Conservation (phyloP, 1,140 invertebrate genomes). For the Copidosoma floridanum region DNA sequence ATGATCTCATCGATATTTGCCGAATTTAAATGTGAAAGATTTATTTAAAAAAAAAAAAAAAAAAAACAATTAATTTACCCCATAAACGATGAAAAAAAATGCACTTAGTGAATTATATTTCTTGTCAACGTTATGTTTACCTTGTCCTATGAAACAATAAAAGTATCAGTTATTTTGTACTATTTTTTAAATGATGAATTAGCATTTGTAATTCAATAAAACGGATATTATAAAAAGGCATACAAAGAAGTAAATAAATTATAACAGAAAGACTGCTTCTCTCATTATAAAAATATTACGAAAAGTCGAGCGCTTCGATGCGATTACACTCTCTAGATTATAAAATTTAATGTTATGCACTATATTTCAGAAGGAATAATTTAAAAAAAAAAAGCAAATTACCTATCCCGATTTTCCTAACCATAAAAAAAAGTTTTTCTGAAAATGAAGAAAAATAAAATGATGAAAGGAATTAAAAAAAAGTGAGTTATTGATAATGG, state of each 20-base stretch:
- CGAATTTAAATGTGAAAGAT: too few species aligned
- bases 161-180: constrained; percentile 21
- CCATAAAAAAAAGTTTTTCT: constrained; percentile 38
- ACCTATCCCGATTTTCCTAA: constrained; percentile 28
- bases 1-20: constrained; percentile 10
- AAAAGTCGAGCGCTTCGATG: constrained; percentile 42
- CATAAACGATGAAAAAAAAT: not conserved
- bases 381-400: constrained; percentile 33
- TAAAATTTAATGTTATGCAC: constrained; percentile 48
- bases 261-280: constrained; percentile 22
- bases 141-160: not conserved
- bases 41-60: not conserved
- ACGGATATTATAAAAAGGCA: not conserved
- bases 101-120: constrained; percentile 6
- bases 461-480: constrained; percentile 27
- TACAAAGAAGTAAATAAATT: not conserved
- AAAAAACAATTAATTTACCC: constrained; percentile 10
- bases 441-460: constrained; percentile 28
- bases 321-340: constrained; percentile 39
- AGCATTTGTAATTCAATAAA: not conserved
- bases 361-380: constrained; percentile 45
- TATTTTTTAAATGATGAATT: too few species aligned
- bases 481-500: constrained; percentile 17
- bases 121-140: constrained; percentile 11
- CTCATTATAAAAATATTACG: constrained; percentile 18